A percentile compares a stretch with the other conserved stretches of the same genome.
These are phyloP conservation scores for Ferdinandea cuprea DNA, from an alignment of 2,888 invertebrate species.

Conservation along the genomic window DNA sequence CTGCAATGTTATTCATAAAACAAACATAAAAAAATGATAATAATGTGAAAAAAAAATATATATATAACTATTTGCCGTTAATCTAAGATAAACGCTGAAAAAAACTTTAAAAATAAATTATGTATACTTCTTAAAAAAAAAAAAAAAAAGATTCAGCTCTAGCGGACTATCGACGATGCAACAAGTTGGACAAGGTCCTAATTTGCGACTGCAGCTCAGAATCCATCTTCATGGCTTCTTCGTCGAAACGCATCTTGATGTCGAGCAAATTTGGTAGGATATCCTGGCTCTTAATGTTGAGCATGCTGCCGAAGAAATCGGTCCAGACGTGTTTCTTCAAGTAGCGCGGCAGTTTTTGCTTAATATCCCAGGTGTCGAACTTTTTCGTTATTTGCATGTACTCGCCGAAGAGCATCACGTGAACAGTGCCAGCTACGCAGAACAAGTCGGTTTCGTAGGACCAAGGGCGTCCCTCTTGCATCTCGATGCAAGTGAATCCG, in stretches of 20 bases:
- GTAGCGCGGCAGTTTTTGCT: slow-evolving; percentile 89
- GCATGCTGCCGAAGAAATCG: slow-evolving; percentile 90
- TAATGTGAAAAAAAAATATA: slow-evolving; percentile 28
- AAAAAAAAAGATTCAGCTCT: not conserved
- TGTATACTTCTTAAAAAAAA: slow-evolving; percentile 17
- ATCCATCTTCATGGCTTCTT: slow-evolving; percentile 82
- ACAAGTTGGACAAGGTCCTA: slow-evolving; percentile 81
- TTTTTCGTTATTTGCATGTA: slow-evolving; percentile 93
- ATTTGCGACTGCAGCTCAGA: slow-evolving; percentile 83
- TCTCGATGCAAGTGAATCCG: slow-evolving; percentile 94
- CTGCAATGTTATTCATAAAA: slow-evolving; percentile 4
- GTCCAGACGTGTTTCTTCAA: slow-evolving; percentile 91
- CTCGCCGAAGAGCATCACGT: slow-evolving; percentile 93
- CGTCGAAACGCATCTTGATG: slow-evolving; percentile 80
- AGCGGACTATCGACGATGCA: slow-evolving; percentile 81
- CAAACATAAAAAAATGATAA: slow-evolving; percentile 19
- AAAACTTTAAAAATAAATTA: slow-evolving; percentile 31
- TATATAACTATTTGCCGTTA: slow-evolving; percentile 20
- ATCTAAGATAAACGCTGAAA: slow-evolving; percentile 41
- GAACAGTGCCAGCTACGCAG: slow-evolving; percentile 94
- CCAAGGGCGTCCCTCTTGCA: slow-evolving; percentile 96
- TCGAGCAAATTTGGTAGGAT: slow-evolving; percentile 87
- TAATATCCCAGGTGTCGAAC: slow-evolving; percentile 87
- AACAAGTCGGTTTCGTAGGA: slow-evolving; percentile 97
- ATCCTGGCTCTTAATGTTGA: slow-evolving; percentile 92